Conservation (phyloP, 2,113 vertebrate genomes). For the Brienomyrus brachyistius region DNA sequence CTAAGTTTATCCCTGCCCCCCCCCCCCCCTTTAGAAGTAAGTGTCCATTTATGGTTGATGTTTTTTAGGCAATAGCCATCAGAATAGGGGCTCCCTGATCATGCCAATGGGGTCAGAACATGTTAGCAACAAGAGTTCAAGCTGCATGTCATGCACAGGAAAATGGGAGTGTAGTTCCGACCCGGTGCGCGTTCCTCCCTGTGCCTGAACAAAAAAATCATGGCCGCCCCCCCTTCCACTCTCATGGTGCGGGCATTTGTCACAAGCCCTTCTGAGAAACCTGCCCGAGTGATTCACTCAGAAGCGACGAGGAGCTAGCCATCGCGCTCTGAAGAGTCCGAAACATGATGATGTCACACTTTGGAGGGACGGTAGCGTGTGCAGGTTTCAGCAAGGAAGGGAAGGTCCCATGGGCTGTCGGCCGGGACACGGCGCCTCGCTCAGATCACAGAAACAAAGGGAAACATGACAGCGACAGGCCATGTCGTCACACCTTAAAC, state of each 20-base stretch:
- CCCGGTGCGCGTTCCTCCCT: not conserved
- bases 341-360: not conserved
- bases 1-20: not conserved
- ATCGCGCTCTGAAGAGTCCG: not conserved
- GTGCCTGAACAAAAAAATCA: not conserved
- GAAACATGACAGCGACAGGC: not conserved
- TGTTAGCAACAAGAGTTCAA: not conserved
- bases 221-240: not conserved
- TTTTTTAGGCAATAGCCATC: not conserved
- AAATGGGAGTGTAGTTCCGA: not conserved
- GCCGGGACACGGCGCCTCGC: not conserved
- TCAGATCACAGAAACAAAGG: not conserved
- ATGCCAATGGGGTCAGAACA: not conserved
- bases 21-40: not conserved
- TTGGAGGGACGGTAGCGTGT: not conserved
- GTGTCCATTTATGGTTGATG: not conserved
- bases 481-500: not conserved
- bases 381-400: not conserved
- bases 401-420: not conserved
- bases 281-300: not conserved
- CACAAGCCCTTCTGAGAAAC: not conserved
- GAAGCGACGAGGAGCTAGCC: not conserved
- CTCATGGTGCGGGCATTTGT: not conserved
- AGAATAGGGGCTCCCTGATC: not conserved
- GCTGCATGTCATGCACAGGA: not conserved